Conservation (phyloP, 2,888 invertebrate species). For the Copidosoma aretas region DNA sequence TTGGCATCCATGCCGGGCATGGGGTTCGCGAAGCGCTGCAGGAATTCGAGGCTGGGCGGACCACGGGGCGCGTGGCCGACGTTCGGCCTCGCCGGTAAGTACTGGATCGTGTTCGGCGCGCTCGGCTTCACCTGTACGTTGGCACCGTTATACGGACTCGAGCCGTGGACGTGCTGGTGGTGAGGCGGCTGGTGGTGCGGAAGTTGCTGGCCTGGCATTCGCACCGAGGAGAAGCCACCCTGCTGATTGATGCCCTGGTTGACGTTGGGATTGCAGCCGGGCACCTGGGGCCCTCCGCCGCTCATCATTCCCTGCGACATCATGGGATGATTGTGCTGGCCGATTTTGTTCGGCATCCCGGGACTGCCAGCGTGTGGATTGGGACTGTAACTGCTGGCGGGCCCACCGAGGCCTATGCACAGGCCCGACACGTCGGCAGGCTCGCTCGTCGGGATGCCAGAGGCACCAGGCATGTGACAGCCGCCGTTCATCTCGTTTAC, state of each 20-base stretch:
- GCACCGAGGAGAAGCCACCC: slow-evolving; percentile 58
- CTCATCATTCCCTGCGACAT: slow-evolving; percentile 59
- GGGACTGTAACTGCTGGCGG: slow-evolving; percentile 58
- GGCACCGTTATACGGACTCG: slow-evolving; percentile 73
- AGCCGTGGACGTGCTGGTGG: slow-evolving; percentile 52
- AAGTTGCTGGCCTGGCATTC: slow-evolving; percentile 43
- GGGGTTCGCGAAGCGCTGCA: slow-evolving; percentile 87
- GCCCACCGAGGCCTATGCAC: slow-evolving; percentile 60
- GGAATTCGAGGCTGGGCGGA: slow-evolving; percentile 87
- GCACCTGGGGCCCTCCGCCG: slow-evolving; percentile 64
- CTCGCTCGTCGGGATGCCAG: slow-evolving; percentile 45
- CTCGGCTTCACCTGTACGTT: slow-evolving; percentile 91
- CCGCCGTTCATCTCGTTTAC: slow-evolving; percentile 60
- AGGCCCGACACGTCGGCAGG: slow-evolving; percentile 56
- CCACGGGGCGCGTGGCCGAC: slow-evolving; percentile 77
- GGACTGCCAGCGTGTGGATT: slow-evolving; percentile 59
- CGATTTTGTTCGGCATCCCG: slow-evolving; percentile 57
- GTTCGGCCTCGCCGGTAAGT: slow-evolving; percentile 94
- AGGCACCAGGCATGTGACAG: slow-evolving; percentile 54
- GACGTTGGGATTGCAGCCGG: slow-evolving; percentile 30
- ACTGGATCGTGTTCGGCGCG: slow-evolving; percentile 97
- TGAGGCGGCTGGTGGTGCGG: slow-evolving; percentile 41
- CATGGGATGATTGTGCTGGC: slow-evolving; percentile 50
- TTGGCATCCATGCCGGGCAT: slow-evolving; percentile 69
- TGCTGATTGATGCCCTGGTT: slow-evolving; percentile 28